Percentiles rank a stretch among this genome's conserved stretches.
phyloP scores from a whole-genome alignment of 2,888 invertebrate genomes.

The Barypeithes pellucidus region DNA sequence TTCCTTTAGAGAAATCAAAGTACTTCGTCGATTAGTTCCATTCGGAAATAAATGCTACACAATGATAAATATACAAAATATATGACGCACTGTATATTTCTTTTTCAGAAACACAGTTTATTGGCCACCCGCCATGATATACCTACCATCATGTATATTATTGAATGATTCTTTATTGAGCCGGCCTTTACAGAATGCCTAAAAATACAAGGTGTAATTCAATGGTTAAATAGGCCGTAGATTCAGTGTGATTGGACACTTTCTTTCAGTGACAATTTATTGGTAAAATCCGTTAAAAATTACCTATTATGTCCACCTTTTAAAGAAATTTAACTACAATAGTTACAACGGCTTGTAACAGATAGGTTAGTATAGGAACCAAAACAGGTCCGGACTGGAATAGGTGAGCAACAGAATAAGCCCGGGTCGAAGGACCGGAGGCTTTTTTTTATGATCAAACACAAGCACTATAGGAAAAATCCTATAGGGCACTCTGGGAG shows the following conservation, averaged over 20 bases:
- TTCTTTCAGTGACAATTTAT: constrained; percentile 7
- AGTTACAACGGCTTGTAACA: constrained; percentile 5
- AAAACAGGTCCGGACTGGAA: no score
- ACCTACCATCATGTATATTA: background rate
- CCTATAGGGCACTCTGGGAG: no score
- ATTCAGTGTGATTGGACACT: background rate
- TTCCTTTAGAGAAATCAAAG: no score
- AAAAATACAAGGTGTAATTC: constrained; percentile 3
- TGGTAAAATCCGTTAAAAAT: constrained; percentile 12
- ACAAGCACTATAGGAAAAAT: no score
- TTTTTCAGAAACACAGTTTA: background rate
- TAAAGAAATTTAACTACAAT: constrained; percentile 11
- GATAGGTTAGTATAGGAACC: constrained; percentile 7
- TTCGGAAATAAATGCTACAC: no score
- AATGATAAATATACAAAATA: background rate
- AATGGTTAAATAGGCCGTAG: constrained; percentile 7
- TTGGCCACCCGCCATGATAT: constrained; percentile 11
- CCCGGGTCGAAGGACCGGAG: no score
- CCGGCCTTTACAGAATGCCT: constrained; percentile 1
- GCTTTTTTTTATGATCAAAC: no score
- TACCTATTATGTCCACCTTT: constrained; percentile 11
- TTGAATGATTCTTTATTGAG: background rate
- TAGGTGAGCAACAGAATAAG: no score
- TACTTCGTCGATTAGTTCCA: no score
- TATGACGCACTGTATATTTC: background rate